Evolutionary conservation across 2,888 invertebrate genomes (phyloP), one percentile per base, ranked within the genome.

Genomic region (Proisotoma minuta): DNA sequence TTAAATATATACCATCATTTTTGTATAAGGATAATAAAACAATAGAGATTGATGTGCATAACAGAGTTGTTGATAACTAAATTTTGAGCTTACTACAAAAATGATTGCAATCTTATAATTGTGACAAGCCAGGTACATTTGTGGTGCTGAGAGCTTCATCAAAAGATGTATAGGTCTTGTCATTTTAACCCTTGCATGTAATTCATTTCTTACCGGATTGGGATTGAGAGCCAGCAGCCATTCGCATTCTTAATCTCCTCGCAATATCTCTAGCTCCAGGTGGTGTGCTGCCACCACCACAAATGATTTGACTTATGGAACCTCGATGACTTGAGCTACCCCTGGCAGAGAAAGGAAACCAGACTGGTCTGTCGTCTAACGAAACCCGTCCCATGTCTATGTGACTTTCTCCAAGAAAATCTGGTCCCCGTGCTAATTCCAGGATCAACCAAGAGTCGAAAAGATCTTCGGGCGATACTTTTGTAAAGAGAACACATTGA

Each of bases 351-450:
- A 73, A 73, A 22, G 73, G 86, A 80, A 91, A 94, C 92, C 93
- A 94, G 51, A 90, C 87, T 0, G 92, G 89, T 61, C 90, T 85
- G 77, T 92, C 91, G 75, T 91, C 89, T 27, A 92, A 83, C 75
- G 91, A 89, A 2, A 91, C 91, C 77, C 89, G 89, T 75, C 87
- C 85, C 63, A 91, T 79, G 73, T 91, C 89, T 75, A 90, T 82
- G 76, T 84, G 75, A 23, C 79, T 77, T 72, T 81, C 81, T 1
- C 81, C 81, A 34, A 54, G 53, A n/a, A 54, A 54, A 29, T 72
- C 73, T 54, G 68, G 60, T 59, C 72, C 73, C 60, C 69, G 63
- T 20, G 61, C 62, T 47, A 73, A 62, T 59, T 73, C 73, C 57
- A 72, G 51, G 15, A 73, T 63, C n/a, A 73, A 62, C 73, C 73